These are phyloP conservation scores for Epistrophe eligans DNA, from an alignment of 2,888 invertebrate genomes.

Conservation along the genomic window DNA sequence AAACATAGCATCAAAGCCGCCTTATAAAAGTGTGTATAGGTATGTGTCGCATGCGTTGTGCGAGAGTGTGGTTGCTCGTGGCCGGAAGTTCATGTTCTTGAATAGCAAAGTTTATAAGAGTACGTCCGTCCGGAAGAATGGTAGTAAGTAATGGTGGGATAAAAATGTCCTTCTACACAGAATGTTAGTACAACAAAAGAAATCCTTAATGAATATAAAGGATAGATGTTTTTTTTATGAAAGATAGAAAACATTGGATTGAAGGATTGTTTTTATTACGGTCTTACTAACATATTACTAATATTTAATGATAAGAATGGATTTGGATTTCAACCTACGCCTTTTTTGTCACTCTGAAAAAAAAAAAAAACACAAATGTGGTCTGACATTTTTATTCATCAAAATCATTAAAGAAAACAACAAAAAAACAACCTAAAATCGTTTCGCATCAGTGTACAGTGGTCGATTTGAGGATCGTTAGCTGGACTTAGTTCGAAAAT, in stretches of 20 bases:
- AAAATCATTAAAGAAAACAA: no score
- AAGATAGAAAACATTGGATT: neutral
- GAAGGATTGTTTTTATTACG: neutral
- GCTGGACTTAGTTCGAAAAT: no score
- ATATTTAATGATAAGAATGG: no score
- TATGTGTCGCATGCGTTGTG: conserved; percentile 27
- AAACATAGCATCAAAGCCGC: conserved; percentile 19
- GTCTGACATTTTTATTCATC: no score
- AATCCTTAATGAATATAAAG: conserved; percentile 30
- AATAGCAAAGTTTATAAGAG: conserved; percentile 2
- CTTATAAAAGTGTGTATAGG: conserved; percentile 14
- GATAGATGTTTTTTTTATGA: conserved; percentile 2
- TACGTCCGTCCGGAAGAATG: conserved; percentile 9
- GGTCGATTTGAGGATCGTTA: no score
- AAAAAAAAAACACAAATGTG: no score
- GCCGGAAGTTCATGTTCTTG: conserved; percentile 35
- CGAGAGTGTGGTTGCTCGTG: conserved; percentile 13
- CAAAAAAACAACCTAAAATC: no score
- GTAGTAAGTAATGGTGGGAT: conserved; percentile 10
- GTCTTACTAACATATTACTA: conserved; percentile 3
- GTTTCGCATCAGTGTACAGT: no score
- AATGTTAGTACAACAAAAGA: conserved; percentile 10
- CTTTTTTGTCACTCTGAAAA: no score
- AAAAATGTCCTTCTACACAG: conserved; percentile 26
- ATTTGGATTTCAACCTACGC: no score